Percentiles rank a stretch among this genome's conserved stretches.
Conservation (phyloP, 1,140 invertebrate genomes). For the Drosophila lini region DNA sequence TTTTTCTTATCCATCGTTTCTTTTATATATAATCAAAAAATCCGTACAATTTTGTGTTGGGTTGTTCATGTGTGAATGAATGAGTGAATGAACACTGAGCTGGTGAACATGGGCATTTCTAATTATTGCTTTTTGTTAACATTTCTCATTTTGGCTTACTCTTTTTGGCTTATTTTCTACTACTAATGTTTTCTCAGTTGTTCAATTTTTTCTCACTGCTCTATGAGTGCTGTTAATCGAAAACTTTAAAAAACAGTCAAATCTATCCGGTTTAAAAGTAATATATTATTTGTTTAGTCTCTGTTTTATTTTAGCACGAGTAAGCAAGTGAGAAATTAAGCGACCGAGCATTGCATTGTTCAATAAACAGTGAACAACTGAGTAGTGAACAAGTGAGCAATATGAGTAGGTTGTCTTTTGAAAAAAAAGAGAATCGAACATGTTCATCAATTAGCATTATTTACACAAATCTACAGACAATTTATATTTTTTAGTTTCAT, state of each 20-base stretch:
- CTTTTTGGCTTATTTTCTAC: not conserved
- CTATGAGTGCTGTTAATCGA: not conserved
- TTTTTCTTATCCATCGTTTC: conserved; percentile 1
- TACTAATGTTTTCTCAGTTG: not conserved
- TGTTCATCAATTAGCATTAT: not conserved
- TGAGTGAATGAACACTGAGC: not conserved
- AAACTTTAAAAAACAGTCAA: not conserved
- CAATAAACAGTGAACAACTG: not conserved
- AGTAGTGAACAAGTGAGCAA: not conserved
- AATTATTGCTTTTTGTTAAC: not conserved
- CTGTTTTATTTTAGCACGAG: not conserved
- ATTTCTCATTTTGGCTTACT: not conserved
- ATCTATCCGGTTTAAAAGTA: not conserved
- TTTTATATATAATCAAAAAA: not conserved
- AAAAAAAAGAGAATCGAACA: not conserved
- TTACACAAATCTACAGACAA: not conserved
- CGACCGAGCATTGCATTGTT: not conserved
- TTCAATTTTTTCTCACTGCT: not conserved
- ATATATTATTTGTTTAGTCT: not conserved
- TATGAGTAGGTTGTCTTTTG: not conserved
- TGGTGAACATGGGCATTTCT: not conserved
- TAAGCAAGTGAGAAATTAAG: not conserved
- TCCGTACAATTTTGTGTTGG: not conserved
- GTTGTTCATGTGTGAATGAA: not conserved
- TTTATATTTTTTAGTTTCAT: not conserved